Evolutionary conservation across 2,797 vertebrate species (phyloP), one percentile per base, ranked within the genome.

Genomic region (Neosilurus mollespiculum): DNA sequence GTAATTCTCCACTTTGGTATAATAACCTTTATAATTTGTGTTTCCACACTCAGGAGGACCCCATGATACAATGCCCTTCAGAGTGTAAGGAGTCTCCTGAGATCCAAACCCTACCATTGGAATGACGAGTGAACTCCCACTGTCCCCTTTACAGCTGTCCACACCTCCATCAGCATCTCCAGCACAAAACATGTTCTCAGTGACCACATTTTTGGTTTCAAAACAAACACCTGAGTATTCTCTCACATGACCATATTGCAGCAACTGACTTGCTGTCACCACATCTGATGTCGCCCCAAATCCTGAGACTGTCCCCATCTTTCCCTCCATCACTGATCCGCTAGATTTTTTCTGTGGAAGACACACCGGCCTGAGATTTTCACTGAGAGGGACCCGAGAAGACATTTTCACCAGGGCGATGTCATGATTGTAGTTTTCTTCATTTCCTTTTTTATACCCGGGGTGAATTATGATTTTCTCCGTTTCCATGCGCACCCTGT

Each of bases 111-210:
- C 86, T 26, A 94, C 75, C 26, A 83, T 87, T 0, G 90, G 92
- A 10, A 93, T 24, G 34, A 94, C 88, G 5, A 96, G 94, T 3
- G 97, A 95, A 2, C 97, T 95, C 0, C 97, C 97, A 0, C 96
- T 97, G 61, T 99, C 98, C 16, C 95, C 93, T 0, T 78, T 0
- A 78, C 98, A 99, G 86, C 96, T 97, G 89, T 99, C 98, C 53
- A 87, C 89, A 3, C 90, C 90, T 0, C 0, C 0, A 2, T 91
- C 0, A 0, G 11, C 1, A 4, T 26, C 78, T 64, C 97, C 97
- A 6, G 97, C 97, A 90, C 97, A 99, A 88, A 98, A 93, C 97
- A 99, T 98, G 84, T 99, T 99, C 2, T 93, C 18, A 0, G 96
- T 97, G 89, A 96, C 86, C 67, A 84, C 18, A 0, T 0, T 4